A percentile compares a stretch with the other conserved stretches of the same genome.
phyloP scores from a whole-genome alignment of 2,888 invertebrate species.

The Tetramorium bicarinatum region DNA sequence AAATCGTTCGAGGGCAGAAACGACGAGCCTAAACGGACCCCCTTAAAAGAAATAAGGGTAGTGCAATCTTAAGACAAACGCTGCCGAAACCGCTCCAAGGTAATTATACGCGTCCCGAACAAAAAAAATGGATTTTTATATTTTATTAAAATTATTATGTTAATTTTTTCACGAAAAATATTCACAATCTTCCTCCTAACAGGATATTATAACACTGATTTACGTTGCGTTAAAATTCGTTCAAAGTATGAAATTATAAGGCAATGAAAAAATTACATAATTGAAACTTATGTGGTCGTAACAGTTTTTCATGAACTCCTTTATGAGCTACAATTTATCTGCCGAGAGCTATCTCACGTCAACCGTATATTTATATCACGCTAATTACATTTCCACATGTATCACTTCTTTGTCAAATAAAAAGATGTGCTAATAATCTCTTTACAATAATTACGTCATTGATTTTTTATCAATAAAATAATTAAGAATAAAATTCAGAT shows the following conservation, averaged over 20 bases:
- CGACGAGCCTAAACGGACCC: slow-evolving; percentile 13
- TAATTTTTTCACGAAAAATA: neutral
- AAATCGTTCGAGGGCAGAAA: slow-evolving; percentile 28
- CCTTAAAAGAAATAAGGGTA: slow-evolving; percentile 31
- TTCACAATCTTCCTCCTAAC: neutral
- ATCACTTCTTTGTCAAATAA: neutral
- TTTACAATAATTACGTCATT: neutral
- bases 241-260: neutral
- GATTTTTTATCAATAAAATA: neutral
- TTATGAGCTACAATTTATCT: slow-evolving; percentile 14
- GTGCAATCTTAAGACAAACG: slow-evolving; percentile 45
- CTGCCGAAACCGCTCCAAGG: neutral
- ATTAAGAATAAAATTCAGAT: neutral
- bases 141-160: neutral
- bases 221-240: neutral
- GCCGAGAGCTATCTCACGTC: neutral
- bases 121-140: neutral
- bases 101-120: slow-evolving; percentile 33
- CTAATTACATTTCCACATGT: neutral
- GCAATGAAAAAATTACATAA: neutral
- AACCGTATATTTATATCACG: neutral
- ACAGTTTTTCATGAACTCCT: neutral
- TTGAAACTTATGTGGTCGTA: neutral
- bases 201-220: neutral
- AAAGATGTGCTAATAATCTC: neutral